Base-by-base conservation (phyloP, 2,888 invertebrate species). In the Spisula subtruncata region DNA sequence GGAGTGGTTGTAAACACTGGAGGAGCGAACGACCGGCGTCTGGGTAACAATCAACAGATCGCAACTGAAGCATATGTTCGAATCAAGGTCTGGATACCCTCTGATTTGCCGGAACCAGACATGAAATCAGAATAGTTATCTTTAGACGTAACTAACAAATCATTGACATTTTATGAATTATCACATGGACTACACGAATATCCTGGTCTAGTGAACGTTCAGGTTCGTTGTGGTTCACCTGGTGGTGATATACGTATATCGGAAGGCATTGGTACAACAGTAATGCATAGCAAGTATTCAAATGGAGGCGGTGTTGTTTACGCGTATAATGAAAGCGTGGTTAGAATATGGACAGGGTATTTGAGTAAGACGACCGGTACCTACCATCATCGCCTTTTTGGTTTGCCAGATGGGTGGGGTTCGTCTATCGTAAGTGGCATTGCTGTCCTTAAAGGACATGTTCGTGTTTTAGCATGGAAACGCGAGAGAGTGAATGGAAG, bases 1-100 rank as follows among this genome's bases (percentile, higher is more conserved):
- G 89, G 91, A 4, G 32, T 60, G 14, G 56, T 91, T n/a, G 56
- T 91, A 10, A 85, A 81, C 32, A 90, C 91, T 2, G 89, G 91
- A 18, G 32, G 16, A 2, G 46, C 85, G 14, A 14, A 75, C 32
- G 18, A n/a, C 12, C 12, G 25, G 12, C 56, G 87, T 10, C 14
- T 87, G 1, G 90, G 90, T 35, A 56, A 87, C 41, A 82, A 87
- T 51, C 90, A 90, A 48, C 87, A 90, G 75, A 79, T 29, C 2
- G 20, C 82, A 6, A 4, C 16, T 0, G 81, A 81, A 20, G 87
- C 90, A 29, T 81, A 32, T 51, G 87, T 90, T 1, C 66, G 84
- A 32, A 82, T 87, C 0, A 87, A 87, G 46, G 87, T 85, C 0
- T 90, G 90, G 90, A 75, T 32, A n/a, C 54, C 84, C 0, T 54